These are phyloP conservation scores for Epinephelus coioides DNA, from an alignment of 2,797 vertebrate genomes.

Conservation along the genomic window DNA sequence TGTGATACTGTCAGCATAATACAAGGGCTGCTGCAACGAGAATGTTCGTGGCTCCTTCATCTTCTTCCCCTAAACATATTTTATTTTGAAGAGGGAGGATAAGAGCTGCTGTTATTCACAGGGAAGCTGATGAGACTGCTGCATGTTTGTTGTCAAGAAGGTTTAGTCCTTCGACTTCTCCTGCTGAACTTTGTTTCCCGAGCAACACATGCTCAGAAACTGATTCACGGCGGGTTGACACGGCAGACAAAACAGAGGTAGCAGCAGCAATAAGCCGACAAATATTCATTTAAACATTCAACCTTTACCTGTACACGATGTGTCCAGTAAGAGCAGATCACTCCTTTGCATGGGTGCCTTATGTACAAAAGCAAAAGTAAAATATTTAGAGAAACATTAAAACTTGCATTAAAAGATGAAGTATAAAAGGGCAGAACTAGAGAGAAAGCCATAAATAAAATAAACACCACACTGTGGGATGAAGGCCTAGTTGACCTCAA, in stretches of 20 bases:
- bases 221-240: constrained; percentile 1
- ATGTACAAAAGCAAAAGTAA: neutral
- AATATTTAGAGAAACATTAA: neutral
- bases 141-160: constrained; percentile 27
- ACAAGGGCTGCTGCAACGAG: constrained; percentile 18
- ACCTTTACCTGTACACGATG: neutral
- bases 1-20: constrained; percentile 41
- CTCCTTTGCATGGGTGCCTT: neutral
- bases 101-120: constrained; percentile 37
- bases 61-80: constrained; percentile 17
- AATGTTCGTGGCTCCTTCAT: constrained; percentile 35
- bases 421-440: neutral
- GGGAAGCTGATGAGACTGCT: constrained; percentile 27
- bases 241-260: neutral
- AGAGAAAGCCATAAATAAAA: neutral
- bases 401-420: neutral
- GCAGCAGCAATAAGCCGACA: neutral
- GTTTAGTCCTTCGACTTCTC: constrained; percentile 21
- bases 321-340: neutral
- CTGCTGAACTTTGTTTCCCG: constrained; percentile 30
- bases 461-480: neutral
- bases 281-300: neutral
- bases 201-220: constrained; percentile 9
- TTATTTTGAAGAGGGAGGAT: constrained; percentile 44
- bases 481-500: neutral